phyloP scores from a whole-genome alignment of 2,888 invertebrate species.

The Cryptops parisi region DNA sequence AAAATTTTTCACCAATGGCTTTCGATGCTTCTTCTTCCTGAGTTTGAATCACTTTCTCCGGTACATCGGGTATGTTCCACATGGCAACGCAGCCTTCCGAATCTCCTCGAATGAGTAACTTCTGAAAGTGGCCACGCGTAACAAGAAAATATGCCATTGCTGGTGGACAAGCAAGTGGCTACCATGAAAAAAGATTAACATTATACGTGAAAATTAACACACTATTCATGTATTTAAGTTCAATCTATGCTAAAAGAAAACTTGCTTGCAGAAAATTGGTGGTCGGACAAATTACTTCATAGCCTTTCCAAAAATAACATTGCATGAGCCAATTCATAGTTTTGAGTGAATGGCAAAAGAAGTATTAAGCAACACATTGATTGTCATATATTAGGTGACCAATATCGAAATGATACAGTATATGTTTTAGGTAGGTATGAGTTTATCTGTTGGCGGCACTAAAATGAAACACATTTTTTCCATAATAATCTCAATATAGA shows the following conservation, averaged over 20 bases:
- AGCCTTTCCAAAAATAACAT: too few species aligned
- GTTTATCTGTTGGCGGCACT: too few species aligned
- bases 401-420: too few species aligned
- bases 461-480: too few species aligned
- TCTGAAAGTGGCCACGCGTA: constrained; percentile 44
- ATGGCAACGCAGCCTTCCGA: constrained; percentile 77
- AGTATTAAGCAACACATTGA: too few species aligned
- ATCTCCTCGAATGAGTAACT: constrained; percentile 70
- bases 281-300: constrained; percentile 1
- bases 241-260: not conserved
- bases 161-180: constrained; percentile 80
- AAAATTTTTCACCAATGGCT: too few species aligned
- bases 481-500: too few species aligned
- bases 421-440: too few species aligned
- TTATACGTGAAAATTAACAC: not conserved
- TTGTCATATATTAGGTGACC: too few species aligned
- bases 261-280: not conserved
- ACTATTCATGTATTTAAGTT: constrained; percentile 9
- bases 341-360: too few species aligned
- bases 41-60: not conserved
- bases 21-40: not conserved
- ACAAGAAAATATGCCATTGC: constrained; percentile 60
- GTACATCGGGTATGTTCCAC: constrained; percentile 71
- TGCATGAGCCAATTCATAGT: too few species aligned
- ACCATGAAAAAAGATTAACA: constrained; percentile 21